Conservation (phyloP, 1,140 invertebrate species). For the Apolygus lucorum region DNA sequence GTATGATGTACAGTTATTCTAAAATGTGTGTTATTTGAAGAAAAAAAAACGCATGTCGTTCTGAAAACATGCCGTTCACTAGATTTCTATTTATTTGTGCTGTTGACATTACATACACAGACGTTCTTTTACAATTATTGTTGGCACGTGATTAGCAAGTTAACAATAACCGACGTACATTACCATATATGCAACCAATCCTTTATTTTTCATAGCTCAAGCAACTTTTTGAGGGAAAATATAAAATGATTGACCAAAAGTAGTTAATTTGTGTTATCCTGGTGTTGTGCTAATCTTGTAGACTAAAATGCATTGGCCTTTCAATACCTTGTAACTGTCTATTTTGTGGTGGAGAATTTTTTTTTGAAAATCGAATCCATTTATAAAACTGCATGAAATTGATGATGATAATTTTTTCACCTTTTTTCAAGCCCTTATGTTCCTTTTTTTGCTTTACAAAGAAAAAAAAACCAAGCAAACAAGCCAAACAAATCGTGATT, state of each 20-base stretch:
- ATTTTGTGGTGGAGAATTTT: conserved; percentile 25
- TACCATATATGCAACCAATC: conserved; percentile 21
- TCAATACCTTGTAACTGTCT: conserved; percentile 16
- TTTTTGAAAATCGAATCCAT: conserved; percentile 15
- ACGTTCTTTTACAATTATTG: conserved; percentile 18
- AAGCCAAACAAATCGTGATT: no score
- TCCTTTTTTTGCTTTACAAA: no score
- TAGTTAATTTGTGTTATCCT: conserved; percentile 26
- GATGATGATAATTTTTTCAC: not conserved
- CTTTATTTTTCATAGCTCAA: conserved; percentile 19
- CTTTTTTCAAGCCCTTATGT: not conserved
- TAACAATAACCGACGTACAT: conserved; percentile 21
- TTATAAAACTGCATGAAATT: conserved; percentile 24
- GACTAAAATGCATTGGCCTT: conserved; percentile 27
- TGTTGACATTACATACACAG: conserved; percentile 17
- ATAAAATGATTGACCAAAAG: conserved; percentile 17
- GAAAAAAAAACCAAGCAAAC: no score
- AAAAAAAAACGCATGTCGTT: conserved; percentile 19
- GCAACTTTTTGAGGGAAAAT: conserved; percentile 11
- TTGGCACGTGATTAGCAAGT: conserved; percentile 27
- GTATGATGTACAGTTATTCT: conserved; percentile 28
- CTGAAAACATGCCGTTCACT: conserved; percentile 10
- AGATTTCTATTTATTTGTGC: conserved; percentile 12
- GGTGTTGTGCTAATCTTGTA: conserved; percentile 28
- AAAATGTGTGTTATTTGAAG: conserved; percentile 16